Conservation (phyloP, 1,140 invertebrate species). For the Holotrichia oblita region DNA sequence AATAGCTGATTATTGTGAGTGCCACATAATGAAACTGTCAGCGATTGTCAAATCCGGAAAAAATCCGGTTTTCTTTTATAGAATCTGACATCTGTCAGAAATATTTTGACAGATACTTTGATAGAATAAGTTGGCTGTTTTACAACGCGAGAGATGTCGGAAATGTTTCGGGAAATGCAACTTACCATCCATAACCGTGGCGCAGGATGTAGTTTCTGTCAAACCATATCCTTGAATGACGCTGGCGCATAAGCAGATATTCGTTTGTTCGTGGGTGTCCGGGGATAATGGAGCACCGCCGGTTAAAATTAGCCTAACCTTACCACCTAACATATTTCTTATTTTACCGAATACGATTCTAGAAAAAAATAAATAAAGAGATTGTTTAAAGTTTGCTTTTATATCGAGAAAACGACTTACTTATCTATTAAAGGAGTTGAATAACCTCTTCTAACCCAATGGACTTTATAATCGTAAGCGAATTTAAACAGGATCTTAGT, state of each 20-base stretch:
- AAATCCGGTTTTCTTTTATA: no score
- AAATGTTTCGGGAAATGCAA: no score
- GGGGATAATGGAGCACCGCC: constrained; percentile 96
- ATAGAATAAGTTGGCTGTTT: no score
- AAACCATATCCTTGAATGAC: constrained; percentile 96
- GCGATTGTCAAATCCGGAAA: no score
- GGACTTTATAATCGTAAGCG: constrained; percentile 90
- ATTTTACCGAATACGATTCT: constrained; percentile 83
- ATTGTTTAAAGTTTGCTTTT: background rate
- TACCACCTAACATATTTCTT: constrained; percentile 84
- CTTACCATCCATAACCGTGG: constrained; percentile 87
- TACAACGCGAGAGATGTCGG: no score
- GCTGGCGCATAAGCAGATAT: constrained; percentile 90
- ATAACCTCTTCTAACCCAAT: constrained; percentile 86
- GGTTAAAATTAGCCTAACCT: constrained; percentile 84
- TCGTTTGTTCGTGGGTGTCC: constrained; percentile 95
- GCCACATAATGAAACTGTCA: no score
- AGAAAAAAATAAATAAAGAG: constrained; percentile 57
- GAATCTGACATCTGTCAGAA: no score
- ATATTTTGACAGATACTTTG: no score
- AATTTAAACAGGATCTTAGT: constrained; percentile 87
- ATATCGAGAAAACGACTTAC: constrained; percentile 55
- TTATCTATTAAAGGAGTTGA: constrained; percentile 83
- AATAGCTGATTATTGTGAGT: no score
- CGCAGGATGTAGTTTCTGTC: constrained; percentile 95